phyloP scores from a whole-genome alignment of 2,113 vertebrate species.

The Oryzias celebensis region DNA sequence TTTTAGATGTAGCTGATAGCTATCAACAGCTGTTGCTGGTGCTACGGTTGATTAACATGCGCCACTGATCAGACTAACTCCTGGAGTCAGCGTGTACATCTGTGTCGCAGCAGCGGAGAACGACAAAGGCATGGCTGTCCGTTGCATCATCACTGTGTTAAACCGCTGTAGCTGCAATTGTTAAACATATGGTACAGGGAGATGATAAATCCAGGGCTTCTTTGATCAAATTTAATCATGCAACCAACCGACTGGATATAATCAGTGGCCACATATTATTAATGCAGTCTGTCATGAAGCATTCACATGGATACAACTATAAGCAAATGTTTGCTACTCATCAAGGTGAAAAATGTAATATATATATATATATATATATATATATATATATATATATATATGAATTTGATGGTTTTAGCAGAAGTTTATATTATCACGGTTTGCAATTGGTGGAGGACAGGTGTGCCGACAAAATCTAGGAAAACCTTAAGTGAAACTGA shows the following conservation, averaged over 20 bases:
- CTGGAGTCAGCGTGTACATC: slow-evolving; percentile 40
- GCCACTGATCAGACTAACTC: slow-evolving; percentile 50
- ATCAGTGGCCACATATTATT: slow-evolving; percentile 54
- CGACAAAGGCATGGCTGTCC: slow-evolving; percentile 16
- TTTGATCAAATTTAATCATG: slow-evolving; percentile 69
- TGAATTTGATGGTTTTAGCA: no score
- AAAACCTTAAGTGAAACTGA: no score
- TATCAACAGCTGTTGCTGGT: background rate
- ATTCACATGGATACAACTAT: no score
- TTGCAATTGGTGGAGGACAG: no score
- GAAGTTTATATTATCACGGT: no score
- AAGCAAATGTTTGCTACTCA: background rate
- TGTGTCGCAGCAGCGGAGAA: slow-evolving; percentile 23
- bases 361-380: no score
- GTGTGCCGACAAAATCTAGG: no score
- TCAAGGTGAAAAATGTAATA: background rate
- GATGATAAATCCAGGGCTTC: slow-evolving; percentile 69
- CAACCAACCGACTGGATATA: slow-evolving; percentile 48
- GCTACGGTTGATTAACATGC: slow-evolving; percentile 32
- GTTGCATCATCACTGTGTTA: slow-evolving; percentile 25
- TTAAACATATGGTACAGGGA: slow-evolving; percentile 69
- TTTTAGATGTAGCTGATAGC: background rate
- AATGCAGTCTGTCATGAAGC: slow-evolving; percentile 30
- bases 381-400: background rate
- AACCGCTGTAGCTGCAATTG: slow-evolving; percentile 45